A percentile compares a stretch with the other conserved stretches of the same genome.
Conservation (phyloP, 2,888 invertebrate genomes). For the Ochropleura plecta region DNA sequence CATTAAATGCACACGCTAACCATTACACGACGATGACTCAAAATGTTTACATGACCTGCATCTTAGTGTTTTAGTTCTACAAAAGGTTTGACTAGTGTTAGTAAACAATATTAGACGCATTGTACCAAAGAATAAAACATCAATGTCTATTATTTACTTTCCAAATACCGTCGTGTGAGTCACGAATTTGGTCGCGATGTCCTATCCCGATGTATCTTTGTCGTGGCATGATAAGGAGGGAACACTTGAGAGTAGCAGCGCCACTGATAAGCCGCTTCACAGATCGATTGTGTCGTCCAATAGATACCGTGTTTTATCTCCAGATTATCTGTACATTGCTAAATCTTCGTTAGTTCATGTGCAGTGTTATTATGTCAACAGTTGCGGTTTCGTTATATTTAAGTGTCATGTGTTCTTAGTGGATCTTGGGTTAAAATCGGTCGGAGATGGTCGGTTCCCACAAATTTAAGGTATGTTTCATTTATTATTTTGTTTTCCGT, state of each 20-base stretch:
- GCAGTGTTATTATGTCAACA: constrained; percentile 67
- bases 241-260: constrained; percentile 69
- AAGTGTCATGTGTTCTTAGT: constrained; percentile 51
- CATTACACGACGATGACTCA: not conserved
- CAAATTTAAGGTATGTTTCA: constrained; percentile 69
- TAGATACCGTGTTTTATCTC: constrained; percentile 79
- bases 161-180: constrained; percentile 51
- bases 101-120: constrained; percentile 59
- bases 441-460: constrained; percentile 66
- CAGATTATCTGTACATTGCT: constrained; percentile 77
- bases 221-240: constrained; percentile 45
- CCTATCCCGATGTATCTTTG: constrained; percentile 44
- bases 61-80: constrained; percentile 10
- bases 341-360: constrained; percentile 69
- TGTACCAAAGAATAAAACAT: constrained; percentile 52
- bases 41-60: not conserved
- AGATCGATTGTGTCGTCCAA: constrained; percentile 75
- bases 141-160: constrained; percentile 55
- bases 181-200: constrained; percentile 36
- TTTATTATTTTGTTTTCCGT: constrained; percentile 16
- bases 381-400: constrained; percentile 23
- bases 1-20: not conserved
- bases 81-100: constrained; percentile 43
- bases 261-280: constrained; percentile 72
- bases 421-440: constrained; percentile 19